Evolutionary conservation across 2,797 vertebrate genomes (phyloP).

Genomic region (Cryptoblepharus egeriae): DNA sequence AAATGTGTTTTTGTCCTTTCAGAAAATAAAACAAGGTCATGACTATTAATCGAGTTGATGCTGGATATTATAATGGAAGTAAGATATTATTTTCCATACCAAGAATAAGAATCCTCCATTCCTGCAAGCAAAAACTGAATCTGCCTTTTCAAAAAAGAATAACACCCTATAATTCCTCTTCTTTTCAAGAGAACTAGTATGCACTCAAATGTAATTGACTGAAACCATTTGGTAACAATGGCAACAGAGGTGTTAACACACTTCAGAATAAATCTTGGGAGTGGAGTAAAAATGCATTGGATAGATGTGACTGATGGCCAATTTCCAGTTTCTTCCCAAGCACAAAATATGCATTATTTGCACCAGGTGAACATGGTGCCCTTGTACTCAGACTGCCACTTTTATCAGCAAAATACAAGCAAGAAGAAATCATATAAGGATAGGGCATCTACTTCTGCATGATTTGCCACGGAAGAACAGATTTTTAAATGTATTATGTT

Average conservation of each 20-base stretch:
- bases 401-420: not conserved
- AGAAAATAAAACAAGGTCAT: not conserved
- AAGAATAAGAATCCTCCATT: not conserved
- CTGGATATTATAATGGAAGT: not conserved
- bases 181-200: not conserved
- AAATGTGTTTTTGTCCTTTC: not conserved
- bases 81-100: constrained; percentile 11
- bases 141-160: not conserved
- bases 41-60: not conserved
- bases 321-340: not conserved
- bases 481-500: not conserved
- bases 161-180: not conserved
- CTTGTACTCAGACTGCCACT: not conserved
- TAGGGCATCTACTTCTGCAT: not conserved
- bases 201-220: not conserved
- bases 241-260: not conserved
- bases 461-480: not conserved
- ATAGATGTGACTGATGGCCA: not conserved
- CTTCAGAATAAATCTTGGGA: not conserved
- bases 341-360: not conserved
- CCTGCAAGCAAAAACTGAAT: not conserved
- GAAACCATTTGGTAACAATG: not conserved
- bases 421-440: not conserved
- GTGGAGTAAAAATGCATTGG: not conserved
- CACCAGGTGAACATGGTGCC: not conserved